Evolutionary conservation across 2,113 vertebrate genomes (phyloP).

Genomic region (Mionectes macconnelli): DNA sequence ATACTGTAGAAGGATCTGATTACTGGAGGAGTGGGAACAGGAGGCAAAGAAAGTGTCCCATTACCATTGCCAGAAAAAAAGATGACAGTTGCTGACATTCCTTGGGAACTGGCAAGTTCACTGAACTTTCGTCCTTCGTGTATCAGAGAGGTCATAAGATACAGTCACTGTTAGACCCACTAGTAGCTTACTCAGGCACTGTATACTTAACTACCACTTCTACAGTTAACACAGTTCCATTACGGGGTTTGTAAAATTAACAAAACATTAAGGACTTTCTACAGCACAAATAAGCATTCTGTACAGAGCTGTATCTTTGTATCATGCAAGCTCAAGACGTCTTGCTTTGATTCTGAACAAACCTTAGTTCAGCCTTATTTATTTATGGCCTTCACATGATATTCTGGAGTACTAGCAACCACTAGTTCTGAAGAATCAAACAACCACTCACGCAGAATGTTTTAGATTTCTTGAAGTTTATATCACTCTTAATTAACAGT

Average conservation of each 20-base stretch:
- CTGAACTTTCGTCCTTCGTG: not conserved
- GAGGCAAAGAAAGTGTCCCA: not conserved
- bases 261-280: not conserved
- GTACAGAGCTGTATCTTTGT: not conserved
- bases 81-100: not conserved
- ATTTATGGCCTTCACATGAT: not conserved
- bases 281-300: not conserved
- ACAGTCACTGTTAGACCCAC: not conserved
- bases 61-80: not conserved
- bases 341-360: not conserved
- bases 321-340: accelerated
- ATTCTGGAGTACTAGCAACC: not conserved
- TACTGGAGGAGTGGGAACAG: not conserved
- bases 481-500: not conserved
- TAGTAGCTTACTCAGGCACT: not conserved
- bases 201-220: not conserved
- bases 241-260: not conserved
- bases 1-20: not conserved
- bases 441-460: not conserved
- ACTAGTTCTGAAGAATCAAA: not conserved
- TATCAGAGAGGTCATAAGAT: not conserved
- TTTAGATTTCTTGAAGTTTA: not conserved
- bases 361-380: not conserved
- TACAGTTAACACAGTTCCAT: not conserved
- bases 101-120: not conserved